phyloP scores from a whole-genome alignment of 2,888 invertebrate species.

The Empis livida region DNA sequence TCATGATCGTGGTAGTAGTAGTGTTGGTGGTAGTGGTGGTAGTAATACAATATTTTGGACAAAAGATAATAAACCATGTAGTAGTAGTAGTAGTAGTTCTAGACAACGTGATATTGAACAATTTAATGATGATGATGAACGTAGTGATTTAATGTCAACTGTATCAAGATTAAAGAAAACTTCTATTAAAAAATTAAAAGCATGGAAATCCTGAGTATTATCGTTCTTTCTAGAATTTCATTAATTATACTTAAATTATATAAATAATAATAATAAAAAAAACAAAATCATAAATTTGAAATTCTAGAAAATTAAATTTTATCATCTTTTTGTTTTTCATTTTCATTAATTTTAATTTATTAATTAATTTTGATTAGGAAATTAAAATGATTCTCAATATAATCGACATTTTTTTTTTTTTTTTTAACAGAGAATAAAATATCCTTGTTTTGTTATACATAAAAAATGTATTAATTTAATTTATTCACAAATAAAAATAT shows the following conservation, averaged over 20 bases:
- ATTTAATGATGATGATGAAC: constrained; percentile 47
- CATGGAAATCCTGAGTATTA: constrained; percentile 67
- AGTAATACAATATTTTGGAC: constrained; percentile 38
- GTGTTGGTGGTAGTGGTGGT: constrained; percentile 32
- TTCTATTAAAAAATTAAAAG: constrained; percentile 61
- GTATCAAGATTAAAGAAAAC: constrained; percentile 67
- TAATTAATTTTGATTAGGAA: too few relatives aligned
- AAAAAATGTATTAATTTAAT: too few relatives aligned
- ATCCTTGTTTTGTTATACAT: too few relatives aligned
- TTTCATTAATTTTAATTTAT: too few relatives aligned
- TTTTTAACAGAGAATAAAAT: too few relatives aligned
- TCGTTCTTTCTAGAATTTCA: constrained; percentile 28
- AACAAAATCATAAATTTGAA: too few relatives aligned
- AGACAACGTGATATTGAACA: constrained; percentile 51
- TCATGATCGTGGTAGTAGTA: too few relatives aligned
- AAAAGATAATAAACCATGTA: constrained; percentile 47
- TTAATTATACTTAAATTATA: not conserved
- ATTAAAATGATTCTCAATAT: too few relatives aligned
- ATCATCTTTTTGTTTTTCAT: too few relatives aligned
- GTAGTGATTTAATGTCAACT: constrained; percentile 54
- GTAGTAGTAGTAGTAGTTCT: constrained; percentile 31
- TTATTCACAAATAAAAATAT: too few relatives aligned
- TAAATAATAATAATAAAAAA: constrained; percentile 6
- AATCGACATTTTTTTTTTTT: too few relatives aligned
- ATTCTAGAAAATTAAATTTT: not conserved